phyloP scores from a whole-genome alignment of 1,140 invertebrate species.

The Armadillidium nasatum region DNA sequence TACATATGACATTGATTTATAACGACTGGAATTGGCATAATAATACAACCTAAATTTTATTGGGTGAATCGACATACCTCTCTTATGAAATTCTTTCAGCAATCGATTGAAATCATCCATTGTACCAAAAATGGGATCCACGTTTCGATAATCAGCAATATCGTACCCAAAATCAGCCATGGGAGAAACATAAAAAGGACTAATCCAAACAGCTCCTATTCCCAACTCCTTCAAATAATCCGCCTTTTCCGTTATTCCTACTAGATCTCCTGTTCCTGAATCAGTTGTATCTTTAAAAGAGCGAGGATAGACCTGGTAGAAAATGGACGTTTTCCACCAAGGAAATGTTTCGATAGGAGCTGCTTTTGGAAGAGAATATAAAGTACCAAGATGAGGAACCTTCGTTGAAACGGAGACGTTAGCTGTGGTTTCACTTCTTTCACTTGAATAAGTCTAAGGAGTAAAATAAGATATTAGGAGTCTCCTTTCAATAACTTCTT shows the following conservation, averaged over 20 bases:
- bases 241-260: conserved; percentile 48
- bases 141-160: conserved; percentile 66
- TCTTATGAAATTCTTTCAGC: conserved; percentile 48
- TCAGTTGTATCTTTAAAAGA: conserved; percentile 56
- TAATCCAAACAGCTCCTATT: conserved; percentile 59
- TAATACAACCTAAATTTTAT: too few species aligned
- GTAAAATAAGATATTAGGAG: too few species aligned
- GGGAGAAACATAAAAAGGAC: conserved; percentile 63
- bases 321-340: conserved; percentile 63
- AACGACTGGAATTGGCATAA: too few species aligned
- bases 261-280: conserved; percentile 54
- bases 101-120: conserved; percentile 66
- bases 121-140: conserved; percentile 66
- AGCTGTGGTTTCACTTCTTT: too few species aligned
- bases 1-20: too few species aligned
- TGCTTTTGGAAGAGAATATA: background rate
- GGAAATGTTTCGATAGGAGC: background rate
- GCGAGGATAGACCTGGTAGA: conserved; percentile 58
- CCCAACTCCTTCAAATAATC: conserved; percentile 52
- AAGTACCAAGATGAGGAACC: background rate
- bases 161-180: conserved; percentile 66
- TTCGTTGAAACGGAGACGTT: too few species aligned
- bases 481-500: too few species aligned
- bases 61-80: conserved; percentile 45
- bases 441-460: too few species aligned